A percentile compares a stretch with the other conserved stretches of the same genome.
Evolutionary conservation across 2,113 vertebrate species (phyloP).

Genomic region (Phyllostomus hastatus): DNA sequence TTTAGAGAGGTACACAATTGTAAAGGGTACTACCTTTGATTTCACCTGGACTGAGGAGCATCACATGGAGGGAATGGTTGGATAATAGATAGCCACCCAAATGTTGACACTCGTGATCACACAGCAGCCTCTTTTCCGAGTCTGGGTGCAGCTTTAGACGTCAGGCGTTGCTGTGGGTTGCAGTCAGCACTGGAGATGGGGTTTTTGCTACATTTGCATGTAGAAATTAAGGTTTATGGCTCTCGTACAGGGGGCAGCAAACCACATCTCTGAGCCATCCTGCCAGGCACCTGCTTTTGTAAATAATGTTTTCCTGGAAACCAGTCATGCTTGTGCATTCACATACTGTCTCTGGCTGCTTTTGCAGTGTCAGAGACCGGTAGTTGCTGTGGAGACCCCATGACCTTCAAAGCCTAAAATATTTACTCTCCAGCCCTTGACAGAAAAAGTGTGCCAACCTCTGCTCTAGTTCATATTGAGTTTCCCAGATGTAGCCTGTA

Average conservation of each 20-base stretch:
- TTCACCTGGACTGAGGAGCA: not conserved
- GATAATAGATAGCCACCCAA: not conserved
- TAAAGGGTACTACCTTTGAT: not conserved
- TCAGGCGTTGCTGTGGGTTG: not conserved
- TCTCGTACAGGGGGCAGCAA: conserved; percentile 2
- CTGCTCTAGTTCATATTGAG: not conserved
- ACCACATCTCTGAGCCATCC: not conserved
- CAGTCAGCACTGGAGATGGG: not conserved
- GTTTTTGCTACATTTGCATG: not conserved
- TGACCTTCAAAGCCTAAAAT: not conserved
- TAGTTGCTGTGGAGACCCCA: not conserved
- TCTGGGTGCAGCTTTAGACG: not conserved
- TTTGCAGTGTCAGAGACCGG: not conserved
- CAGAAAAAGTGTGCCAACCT: not conserved
- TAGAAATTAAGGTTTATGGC: not conserved
- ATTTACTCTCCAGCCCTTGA: not conserved
- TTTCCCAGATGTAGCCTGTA: not conserved
- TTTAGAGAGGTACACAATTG: not conserved
- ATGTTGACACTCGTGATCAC: rapidly evolving
- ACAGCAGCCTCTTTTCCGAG: not conserved
- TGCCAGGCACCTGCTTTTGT: not conserved
- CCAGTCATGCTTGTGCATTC: not conserved
- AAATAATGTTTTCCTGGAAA: not conserved
- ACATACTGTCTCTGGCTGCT: not conserved
- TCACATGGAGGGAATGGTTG: not conserved